Evolutionary conservation across 2,888 invertebrate species (phyloP), one percentile per base, ranked within the genome.

Genomic region (Chalcosyrphus nemorum): DNA sequence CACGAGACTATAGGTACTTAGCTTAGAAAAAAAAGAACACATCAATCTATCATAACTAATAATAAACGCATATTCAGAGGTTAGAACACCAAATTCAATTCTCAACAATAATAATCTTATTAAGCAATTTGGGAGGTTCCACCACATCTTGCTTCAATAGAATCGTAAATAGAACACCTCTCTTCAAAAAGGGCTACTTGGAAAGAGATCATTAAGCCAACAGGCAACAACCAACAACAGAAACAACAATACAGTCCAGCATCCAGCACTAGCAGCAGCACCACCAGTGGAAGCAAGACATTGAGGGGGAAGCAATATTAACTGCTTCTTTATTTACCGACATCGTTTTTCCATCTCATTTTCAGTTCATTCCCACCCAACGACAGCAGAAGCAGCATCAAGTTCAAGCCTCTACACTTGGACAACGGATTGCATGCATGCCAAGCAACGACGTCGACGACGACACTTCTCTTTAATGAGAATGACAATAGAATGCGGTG

Each of bases 241-340:
- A 66, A 72, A 65, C 68, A 77, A 70, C 59, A 77, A 70, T 52
- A 77, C 0, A 43, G 54, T n/a, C n/a, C n/a, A n/a, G 56, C 72
- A 72, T 57, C 32, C 45, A 56, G 61, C 71, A 65, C 54, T 35
- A 65, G 6, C 45, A 63, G n/a, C 45, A 65, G 6, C 45, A 63
- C n/a, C 45, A 56, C 56, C 56, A 78, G 74, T 63, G 68, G 50
- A 35, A 68, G 54, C 29, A 63, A 84, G 66, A 63, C 38, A 43
- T 21, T 50, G 68, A 84, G 63, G 74, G 72, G 68, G 56, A 54
- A 78, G 27, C 57, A 84, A 84, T 80, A 84, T 84, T 84, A 84
- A 84, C 84, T 84, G 84, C 84, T 84, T 70, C 74, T 84, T 84
- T 84, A 84, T 84, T 84, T 84, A 84, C 84, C 84, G 74, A 74